phyloP scores from a whole-genome alignment of 2,113 vertebrate genomes.

The Pachypanchax playfairii region DNA sequence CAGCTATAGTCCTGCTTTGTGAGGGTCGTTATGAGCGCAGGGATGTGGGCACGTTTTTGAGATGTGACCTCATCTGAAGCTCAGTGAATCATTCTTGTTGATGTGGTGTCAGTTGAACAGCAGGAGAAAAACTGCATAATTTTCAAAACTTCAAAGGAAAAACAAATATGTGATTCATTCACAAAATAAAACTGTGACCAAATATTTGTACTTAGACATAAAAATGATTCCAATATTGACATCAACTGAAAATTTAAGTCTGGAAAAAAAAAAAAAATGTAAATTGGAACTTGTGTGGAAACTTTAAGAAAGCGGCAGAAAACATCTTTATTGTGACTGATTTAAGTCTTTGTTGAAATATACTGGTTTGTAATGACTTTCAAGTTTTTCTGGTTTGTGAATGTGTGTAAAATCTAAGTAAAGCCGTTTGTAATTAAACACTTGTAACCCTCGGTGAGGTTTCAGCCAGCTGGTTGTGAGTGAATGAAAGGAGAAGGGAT shows the following conservation, averaged over 20 bases:
- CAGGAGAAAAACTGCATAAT: neutral
- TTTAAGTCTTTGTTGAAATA: neutral
- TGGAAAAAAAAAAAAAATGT: no score
- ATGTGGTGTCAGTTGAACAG: slow-evolving; percentile 22
- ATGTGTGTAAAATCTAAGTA: slow-evolving; percentile 8
- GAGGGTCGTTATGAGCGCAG: slow-evolving; percentile 24
- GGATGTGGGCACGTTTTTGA: slow-evolving; percentile 24
- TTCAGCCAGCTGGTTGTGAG: slow-evolving; percentile 45
- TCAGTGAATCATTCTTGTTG: slow-evolving; percentile 34
- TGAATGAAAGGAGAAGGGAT: slow-evolving; percentile 24
- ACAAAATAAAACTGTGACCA: no score
- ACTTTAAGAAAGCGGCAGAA: no score
- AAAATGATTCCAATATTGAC: no score
- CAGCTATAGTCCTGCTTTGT: slow-evolving; percentile 29
- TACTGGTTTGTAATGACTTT: neutral
- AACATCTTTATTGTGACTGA: no score
- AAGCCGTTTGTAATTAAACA: slow-evolving; percentile 30
- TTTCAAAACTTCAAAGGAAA: neutral
- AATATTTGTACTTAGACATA: no score
- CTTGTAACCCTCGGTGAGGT: slow-evolving; percentile 35
- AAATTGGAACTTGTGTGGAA: no score
- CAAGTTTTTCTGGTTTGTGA: neutral
- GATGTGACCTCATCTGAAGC: slow-evolving; percentile 41
- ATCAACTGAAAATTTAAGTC: no score
- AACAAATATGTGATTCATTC: neutral